Percentiles rank a stretch among this genome's conserved stretches.
Evolutionary conservation across 2,113 vertebrate species (phyloP).

Genomic region (Indicator maculatus): DNA sequence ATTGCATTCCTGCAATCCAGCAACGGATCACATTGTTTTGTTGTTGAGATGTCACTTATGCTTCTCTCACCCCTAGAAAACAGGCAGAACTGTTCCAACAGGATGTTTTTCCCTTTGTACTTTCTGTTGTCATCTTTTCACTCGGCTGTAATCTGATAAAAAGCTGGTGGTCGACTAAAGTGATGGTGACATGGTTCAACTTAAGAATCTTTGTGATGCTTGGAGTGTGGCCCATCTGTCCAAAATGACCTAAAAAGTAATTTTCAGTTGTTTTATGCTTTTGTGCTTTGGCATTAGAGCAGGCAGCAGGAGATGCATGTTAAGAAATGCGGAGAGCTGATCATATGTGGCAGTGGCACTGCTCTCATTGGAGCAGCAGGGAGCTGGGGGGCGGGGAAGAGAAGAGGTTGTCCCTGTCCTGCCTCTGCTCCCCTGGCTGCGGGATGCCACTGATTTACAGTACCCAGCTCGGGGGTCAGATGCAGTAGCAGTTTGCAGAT

Average conservation of each 20-base stretch:
- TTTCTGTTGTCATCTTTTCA: conserved; percentile 36
- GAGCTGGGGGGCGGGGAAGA: accelerated
- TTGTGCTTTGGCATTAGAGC: neutral
- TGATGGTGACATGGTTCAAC: conserved; percentile 7
- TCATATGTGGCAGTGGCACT: accelerated
- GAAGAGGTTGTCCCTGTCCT: neutral
- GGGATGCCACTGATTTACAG: neutral
- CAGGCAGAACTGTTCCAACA: conserved; percentile 54
- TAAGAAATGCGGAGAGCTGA: neutral
- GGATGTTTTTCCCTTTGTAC: conserved; percentile 50
- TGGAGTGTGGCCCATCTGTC: conserved; percentile 42
- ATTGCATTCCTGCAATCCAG: neutral
- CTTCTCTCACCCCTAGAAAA: conserved; percentile 9
- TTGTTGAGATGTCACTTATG: conserved; percentile 4
- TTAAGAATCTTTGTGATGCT: conserved; percentile 29
- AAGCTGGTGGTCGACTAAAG: neutral
- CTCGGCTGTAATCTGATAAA: neutral
- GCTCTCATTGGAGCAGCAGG: neutral
- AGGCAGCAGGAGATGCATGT: neutral
- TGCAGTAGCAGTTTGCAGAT: neutral
- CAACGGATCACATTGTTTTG: conserved; percentile 10
- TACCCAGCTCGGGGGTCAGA: accelerated
- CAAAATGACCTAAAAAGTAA: neutral
- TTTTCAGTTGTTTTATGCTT: neutral
- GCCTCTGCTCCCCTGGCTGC: accelerated